Conservation (phyloP, 2,113 vertebrate species). For the Azemiops feae region DNA sequence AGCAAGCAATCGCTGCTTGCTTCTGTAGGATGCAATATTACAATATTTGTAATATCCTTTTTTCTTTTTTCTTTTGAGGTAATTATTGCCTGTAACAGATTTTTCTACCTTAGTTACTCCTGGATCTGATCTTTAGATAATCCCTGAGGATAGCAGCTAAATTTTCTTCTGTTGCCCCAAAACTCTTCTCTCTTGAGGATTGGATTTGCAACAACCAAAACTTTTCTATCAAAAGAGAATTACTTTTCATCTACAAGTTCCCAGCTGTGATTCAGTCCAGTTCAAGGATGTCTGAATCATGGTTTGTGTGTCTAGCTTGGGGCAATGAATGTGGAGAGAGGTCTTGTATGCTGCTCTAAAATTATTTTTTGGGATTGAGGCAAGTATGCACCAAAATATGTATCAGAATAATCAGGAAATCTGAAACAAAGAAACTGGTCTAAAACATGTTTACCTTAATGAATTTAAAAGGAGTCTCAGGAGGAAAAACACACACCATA, state of each 20-base stretch:
- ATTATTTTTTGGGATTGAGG: background rate
- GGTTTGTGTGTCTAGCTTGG: background rate
- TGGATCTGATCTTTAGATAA: background rate
- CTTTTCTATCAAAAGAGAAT: background rate
- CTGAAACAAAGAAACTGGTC: background rate
- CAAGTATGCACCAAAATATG: background rate
- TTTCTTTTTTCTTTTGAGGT: background rate
- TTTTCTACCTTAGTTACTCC: background rate
- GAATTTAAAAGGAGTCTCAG: background rate
- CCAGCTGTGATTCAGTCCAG: background rate
- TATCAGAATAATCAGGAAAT: background rate
- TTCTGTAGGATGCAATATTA: background rate
- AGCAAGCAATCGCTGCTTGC: background rate
- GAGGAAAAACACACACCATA: background rate
- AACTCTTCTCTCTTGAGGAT: background rate
- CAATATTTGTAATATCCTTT: background rate
- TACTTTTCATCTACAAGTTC: background rate
- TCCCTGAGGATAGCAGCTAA: background rate
- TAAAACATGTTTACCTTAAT: background rate
- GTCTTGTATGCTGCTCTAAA: background rate
- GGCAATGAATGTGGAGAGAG: background rate
- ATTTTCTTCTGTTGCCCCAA: background rate
- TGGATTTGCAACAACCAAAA: background rate
- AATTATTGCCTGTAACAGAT: background rate
- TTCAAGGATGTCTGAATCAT: background rate